Percentiles rank a stretch among this genome's conserved stretches.
Conservation (phyloP, 2,888 invertebrate genomes). For the Drosophila anomalata region DNA sequence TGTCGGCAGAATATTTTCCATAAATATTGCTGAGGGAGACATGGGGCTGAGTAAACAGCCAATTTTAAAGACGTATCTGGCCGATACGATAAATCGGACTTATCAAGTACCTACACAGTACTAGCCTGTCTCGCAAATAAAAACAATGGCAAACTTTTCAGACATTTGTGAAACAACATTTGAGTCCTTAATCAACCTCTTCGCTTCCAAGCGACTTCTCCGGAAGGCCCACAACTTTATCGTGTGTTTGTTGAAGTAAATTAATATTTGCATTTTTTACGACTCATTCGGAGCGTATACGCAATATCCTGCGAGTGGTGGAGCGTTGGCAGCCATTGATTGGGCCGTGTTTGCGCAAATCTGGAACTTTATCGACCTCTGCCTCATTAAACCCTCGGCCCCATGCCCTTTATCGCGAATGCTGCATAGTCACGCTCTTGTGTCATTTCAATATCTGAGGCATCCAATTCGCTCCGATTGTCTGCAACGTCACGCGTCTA, state of each 20-base stretch:
- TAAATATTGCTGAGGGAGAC: not conserved
- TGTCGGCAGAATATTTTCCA: slow-evolving; percentile 14
- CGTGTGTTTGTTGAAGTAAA: slow-evolving; percentile 39
- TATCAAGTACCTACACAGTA: not conserved
- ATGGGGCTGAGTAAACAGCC: not conserved
- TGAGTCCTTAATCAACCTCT: not conserved
- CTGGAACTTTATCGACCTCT: slow-evolving; percentile 36
- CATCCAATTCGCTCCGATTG: slow-evolving; percentile 11
- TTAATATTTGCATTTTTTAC: slow-evolving; percentile 38
- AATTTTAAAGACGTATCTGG: not conserved
- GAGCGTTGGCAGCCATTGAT: slow-evolving; percentile 1
- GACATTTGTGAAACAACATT: slow-evolving; percentile 7
- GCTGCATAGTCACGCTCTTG: slow-evolving; percentile 8
- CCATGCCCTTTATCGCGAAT: not conserved
- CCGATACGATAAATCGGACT: not conserved
- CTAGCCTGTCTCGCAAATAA: not conserved
- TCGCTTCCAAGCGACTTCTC: not conserved
- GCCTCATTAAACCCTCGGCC: slow-evolving; percentile 31
- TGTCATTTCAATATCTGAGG: slow-evolving; percentile 8
- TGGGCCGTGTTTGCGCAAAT: not conserved
- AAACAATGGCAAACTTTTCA: slow-evolving; percentile 28
- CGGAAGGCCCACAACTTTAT: not conserved
- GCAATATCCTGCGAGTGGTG: slow-evolving; percentile 5
- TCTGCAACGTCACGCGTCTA: slow-evolving; percentile 13
- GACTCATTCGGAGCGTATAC: slow-evolving; percentile 29